Evolutionary conservation across 2,797 vertebrate species (phyloP).

Genomic region (Megaceryle alcyon): DNA sequence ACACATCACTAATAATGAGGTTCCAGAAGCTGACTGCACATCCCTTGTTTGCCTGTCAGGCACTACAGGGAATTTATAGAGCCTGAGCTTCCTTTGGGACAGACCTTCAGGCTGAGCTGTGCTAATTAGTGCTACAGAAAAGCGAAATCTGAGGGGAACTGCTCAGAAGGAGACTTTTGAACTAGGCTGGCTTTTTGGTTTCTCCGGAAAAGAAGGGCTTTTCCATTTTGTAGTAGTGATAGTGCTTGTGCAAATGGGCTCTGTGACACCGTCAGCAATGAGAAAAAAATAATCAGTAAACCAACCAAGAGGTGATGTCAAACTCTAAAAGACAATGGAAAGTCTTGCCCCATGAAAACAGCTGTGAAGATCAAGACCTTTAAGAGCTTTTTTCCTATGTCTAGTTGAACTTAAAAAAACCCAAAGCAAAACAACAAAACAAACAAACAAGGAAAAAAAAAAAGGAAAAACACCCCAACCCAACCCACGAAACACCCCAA

Average conservation of each 20-base stretch:
- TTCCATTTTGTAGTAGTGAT: background rate
- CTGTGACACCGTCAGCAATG: background rate
- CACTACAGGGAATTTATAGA: background rate
- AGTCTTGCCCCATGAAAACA: background rate
- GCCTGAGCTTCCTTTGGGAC: conserved; percentile 35
- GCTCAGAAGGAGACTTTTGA: conserved; percentile 27
- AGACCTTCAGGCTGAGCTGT: background rate
- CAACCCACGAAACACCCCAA: no score
- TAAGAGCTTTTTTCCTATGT: background rate
- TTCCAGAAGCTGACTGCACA: background rate
- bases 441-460: background rate
- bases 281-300: background rate
- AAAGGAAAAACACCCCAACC: no score
- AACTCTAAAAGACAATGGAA: background rate
- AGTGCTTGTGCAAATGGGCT: background rate
- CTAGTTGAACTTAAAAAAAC: background rate
- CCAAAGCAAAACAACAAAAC: background rate
- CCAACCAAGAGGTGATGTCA: background rate
- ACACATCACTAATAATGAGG: background rate
- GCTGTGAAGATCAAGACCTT: background rate
- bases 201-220: background rate
- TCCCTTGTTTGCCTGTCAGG: conserved; percentile 27
- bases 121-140: conserved; percentile 38
- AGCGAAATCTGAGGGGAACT: background rate
- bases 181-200: background rate